These are phyloP conservation scores for Ligdia adustata DNA, from an alignment of 2,888 invertebrate species.

Conservation along the genomic window DNA sequence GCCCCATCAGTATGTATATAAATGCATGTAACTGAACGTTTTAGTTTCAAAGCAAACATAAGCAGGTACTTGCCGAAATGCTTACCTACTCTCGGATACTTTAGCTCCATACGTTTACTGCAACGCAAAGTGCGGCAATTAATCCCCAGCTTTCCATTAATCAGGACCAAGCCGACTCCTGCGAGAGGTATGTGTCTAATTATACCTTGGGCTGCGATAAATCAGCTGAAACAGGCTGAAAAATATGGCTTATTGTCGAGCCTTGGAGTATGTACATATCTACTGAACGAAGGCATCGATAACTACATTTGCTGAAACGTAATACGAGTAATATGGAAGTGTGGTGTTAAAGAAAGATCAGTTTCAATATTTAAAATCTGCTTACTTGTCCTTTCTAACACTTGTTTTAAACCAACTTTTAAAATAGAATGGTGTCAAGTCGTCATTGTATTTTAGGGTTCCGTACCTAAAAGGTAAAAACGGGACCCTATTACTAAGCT, in stretches of 20 bases:
- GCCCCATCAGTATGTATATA: too few relatives aligned
- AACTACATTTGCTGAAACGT: too few relatives aligned
- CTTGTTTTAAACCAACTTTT: too few relatives aligned
- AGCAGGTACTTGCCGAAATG: conserved; percentile 3
- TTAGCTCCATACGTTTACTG: conserved; percentile 25
- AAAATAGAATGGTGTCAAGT: too few relatives aligned
- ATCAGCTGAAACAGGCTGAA: conserved; percentile 24
- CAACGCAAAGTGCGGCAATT: conserved; percentile 29
- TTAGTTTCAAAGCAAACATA: not conserved
- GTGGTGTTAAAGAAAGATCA: too few relatives aligned
- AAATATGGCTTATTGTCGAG: conserved; percentile 27
- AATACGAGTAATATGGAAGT: too few relatives aligned
- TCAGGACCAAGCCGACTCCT: conserved; percentile 32
- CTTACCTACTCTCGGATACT: conserved; percentile 22
- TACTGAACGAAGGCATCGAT: not conserved
- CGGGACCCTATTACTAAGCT: too few relatives aligned
- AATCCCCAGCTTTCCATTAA: conserved; percentile 38
- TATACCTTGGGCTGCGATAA: conserved; percentile 32
- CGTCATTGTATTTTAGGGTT: too few relatives aligned
- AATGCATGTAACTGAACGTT: too few relatives aligned
- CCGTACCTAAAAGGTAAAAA: too few relatives aligned
- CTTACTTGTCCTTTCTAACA: too few relatives aligned
- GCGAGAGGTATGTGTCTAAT: conserved; percentile 38
- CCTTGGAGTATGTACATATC: conserved; percentile 1
- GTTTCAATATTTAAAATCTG: too few relatives aligned